Evolutionary conservation across 2,888 invertebrate species (phyloP), one percentile per base, ranked within the genome.

Genomic region (Calliphora vomitoria): DNA sequence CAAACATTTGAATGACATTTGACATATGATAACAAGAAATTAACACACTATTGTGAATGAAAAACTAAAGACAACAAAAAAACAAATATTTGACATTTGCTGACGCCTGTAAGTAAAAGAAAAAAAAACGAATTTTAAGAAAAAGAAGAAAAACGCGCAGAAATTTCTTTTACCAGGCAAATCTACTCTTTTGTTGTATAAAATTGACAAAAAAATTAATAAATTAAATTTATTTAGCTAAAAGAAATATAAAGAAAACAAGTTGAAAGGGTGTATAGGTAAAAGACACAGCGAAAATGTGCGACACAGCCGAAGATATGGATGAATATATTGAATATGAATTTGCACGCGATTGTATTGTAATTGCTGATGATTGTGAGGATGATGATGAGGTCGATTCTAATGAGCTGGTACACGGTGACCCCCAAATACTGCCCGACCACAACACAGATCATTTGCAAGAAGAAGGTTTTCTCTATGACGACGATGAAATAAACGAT

Each of bases 241-340:
- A 35, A 35, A 35, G 35, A 35, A 35, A 35, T 5, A 35, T 35
- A 6, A 35, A 35, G 35, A 6, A 35, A 35, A 6, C 35, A 4
- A 35, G 0, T 6, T 6, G 0, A 35, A 44, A 44, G 44, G 11
- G 13, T 44, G 10, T 44, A 44, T 0, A 44, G 11, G 3, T 44
- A 11, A 44, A 10, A 44, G 44, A n/a, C 15, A 50, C n/a, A n/a
- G 13, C 4, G 13, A 55, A 82, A 85, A 89, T 89, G 89, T 82
- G 89, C 76, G 89, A 89, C 66, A 82, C 72, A 10, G 81, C 89
- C 25, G 90, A 90, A 41, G 91, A 87, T 72, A 87, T 92, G 88
- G 91, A 91, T n/a, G 92, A 92, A n/a, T 90, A 90, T 41, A 91
- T 92, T 83, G 92, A 92, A 82, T 91, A 90, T 72, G 92, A 89